Conservation (phyloP, 1,140 invertebrate genomes). For the Panagrolaimus sp. region DNA sequence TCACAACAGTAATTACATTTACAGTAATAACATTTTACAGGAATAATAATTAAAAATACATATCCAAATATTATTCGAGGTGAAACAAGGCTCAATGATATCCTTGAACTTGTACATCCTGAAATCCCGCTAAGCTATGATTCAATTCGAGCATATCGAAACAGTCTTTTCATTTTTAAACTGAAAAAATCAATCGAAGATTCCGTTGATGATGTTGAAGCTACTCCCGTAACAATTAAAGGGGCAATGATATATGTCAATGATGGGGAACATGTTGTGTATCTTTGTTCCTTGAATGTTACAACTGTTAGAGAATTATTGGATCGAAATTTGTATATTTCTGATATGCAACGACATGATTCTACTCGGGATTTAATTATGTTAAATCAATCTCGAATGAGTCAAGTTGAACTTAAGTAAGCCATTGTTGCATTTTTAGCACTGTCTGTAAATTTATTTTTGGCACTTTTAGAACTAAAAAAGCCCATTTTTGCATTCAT, state of each 20-base stretch:
- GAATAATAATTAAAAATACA: constrained; percentile 35
- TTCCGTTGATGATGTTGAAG: not conserved
- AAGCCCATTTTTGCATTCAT: too few relatives aligned
- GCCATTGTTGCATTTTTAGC: too few relatives aligned
- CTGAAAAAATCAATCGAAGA: constrained; percentile 17
- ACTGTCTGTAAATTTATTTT: too few relatives aligned
- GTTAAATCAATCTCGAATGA: constrained; percentile 56
- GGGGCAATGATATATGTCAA: constrained; percentile 60
- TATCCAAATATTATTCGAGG: constrained; percentile 32
- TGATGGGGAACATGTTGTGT: constrained; percentile 59
- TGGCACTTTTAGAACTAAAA: too few relatives aligned
- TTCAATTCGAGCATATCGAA: constrained; percentile 49
- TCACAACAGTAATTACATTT: not conserved
- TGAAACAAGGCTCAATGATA: constrained; percentile 49
- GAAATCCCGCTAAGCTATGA: constrained; percentile 58
- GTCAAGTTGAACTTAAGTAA: constrained; percentile 60
- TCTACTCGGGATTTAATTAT: constrained; percentile 61
- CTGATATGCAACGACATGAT: constrained; percentile 60
- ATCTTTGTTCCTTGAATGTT: constrained; percentile 60
- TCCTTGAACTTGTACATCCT: constrained; percentile 59
- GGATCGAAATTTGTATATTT: constrained; percentile 58
- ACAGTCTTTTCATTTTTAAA: constrained; percentile 30
- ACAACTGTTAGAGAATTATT: constrained; percentile 50
- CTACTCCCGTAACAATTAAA: constrained; percentile 25
- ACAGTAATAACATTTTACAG: constrained; percentile 6